These are phyloP conservation scores for Exocentrus adspersus DNA, from an alignment of 2,888 invertebrate genomes.

Conservation along the genomic window DNA sequence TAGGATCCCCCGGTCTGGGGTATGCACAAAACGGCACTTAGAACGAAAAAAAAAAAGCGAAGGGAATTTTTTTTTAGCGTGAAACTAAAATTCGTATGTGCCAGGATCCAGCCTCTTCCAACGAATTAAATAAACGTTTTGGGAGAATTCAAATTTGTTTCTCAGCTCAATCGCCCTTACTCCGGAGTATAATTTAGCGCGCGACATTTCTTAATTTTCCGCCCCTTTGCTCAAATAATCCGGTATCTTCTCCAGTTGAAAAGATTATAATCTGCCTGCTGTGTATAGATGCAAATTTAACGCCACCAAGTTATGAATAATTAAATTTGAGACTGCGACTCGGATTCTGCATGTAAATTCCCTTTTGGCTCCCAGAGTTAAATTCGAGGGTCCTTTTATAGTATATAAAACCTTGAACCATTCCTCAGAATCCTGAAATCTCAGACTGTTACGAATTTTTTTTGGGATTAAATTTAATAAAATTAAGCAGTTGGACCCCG, in stretches of 20 bases:
- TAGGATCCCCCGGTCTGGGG: background rate
- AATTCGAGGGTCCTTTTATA: conserved; percentile 1
- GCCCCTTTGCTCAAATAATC: background rate
- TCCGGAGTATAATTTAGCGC: background rate
- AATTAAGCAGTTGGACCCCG: too few species aligned
- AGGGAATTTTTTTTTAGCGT: too few species aligned
- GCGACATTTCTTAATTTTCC: background rate
- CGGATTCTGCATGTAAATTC: conserved; percentile 8
- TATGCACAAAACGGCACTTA: background rate
- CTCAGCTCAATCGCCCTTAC: too few species aligned
- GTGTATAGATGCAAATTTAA: conserved; percentile 2
- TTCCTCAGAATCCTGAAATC: too few species aligned
- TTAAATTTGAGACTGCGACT: conserved; percentile 7
- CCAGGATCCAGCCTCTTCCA: too few species aligned
- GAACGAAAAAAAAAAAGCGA: background rate
- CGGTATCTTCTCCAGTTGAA: conserved; percentile 2
- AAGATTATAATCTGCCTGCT: conserved; percentile 2
- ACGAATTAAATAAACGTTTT: background rate
- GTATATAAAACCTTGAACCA: too few species aligned
- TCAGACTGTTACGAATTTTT: too few species aligned
- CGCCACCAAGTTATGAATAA: conserved; percentile 8
- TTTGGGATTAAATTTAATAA: too few species aligned
- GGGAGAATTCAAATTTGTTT: background rate
- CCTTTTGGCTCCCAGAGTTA: background rate
- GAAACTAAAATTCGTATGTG: too few species aligned